Conservation (phyloP, 2,113 vertebrate species). For the Notechis scutatus region DNA sequence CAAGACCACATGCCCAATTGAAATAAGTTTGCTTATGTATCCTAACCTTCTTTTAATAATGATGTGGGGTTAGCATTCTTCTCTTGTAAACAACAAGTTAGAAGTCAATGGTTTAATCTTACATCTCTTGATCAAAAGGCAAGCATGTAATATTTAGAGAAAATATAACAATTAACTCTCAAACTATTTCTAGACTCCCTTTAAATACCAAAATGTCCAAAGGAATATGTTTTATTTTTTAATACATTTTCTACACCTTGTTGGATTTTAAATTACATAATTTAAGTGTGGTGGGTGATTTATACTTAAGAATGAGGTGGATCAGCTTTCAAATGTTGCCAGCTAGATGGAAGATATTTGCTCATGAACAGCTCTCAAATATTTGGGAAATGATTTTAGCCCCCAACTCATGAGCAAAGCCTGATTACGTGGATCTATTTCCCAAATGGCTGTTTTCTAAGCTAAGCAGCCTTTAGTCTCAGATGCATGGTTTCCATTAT, state of each 20-base stretch:
- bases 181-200: not conserved
- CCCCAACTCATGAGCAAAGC: not conserved
- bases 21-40: not conserved
- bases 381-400: not conserved
- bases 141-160: not conserved
- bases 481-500: not conserved
- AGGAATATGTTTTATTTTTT: not conserved
- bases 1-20: not conserved
- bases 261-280: not conserved
- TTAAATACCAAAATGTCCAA: not conserved
- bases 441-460: not conserved
- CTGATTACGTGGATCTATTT: not conserved
- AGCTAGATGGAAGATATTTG: not conserved
- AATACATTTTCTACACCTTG: not conserved
- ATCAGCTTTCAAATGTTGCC: not conserved
- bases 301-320: not conserved
- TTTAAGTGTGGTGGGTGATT: not conserved
- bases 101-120: not conserved
- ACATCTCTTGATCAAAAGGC: not conserved
- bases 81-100: not conserved
- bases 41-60: not conserved
- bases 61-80: not conserved
- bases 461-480: not conserved
- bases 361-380: not conserved
- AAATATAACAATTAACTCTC: not conserved